Base-by-base conservation (phyloP, 1,140 invertebrate species). In the Drosophila ananassae region DNA sequence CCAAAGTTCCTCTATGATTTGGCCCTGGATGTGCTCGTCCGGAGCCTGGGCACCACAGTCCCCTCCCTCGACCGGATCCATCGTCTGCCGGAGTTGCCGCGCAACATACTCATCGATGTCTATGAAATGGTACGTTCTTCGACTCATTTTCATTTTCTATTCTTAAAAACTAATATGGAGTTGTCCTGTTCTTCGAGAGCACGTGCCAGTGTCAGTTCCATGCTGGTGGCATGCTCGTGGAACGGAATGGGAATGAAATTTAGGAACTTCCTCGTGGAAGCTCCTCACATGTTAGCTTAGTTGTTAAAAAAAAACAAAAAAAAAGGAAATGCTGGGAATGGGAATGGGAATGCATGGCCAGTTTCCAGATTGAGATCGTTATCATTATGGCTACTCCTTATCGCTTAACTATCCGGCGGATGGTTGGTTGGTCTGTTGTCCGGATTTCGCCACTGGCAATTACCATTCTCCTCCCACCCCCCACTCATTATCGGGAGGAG, bases 81-180 rank as follows among this genome's bases (percentile, higher is more conserved):
- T 44, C 77, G 89, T n/a, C 53, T 91, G 60, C 76, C 81, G 8
- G 85, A 89, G 28, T 51, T 91, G 83, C 90, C 90, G 13, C 73
- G 68, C 17, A 83, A 79, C 58, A 51, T 91, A 13, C 84, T 91
- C 51, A 91, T 81, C 30, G 90, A 91, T 79, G 79, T 91, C 53
- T 91, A 91, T 55, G 83, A 83, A 44, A 57, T 73, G 80, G 90
- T 91, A 50, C 90, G 83, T 78, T 21, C 44, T 7, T 39, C 13
- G 12, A 0, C 3, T 39, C 12, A 2, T 39, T 13, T 39, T 39
- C 12, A 2, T 39, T 13, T 39, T 39, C 17, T 17, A 17, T 17
- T 17, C 17, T 17, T 17, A 17, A 17, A 17, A 17, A 17, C 17
- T 17, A 17, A 17, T 17, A 17, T 17, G 17, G 17, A 17, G 17